These are phyloP conservation scores for Zeus faber DNA, from an alignment of 2,113 vertebrate species.

Conservation along the genomic window DNA sequence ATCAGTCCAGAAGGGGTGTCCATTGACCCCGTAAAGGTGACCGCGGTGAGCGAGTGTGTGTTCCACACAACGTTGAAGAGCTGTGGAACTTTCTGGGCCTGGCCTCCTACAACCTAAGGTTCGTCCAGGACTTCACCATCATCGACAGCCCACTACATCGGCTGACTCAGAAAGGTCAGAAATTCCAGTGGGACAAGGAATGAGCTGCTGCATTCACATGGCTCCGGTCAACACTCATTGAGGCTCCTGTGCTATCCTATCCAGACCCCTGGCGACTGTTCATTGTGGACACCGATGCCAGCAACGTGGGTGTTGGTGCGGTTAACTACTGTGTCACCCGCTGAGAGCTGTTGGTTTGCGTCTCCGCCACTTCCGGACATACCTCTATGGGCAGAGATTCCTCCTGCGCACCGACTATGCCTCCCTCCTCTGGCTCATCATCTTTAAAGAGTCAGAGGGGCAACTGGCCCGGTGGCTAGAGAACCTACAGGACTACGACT, in stretches of 20 bases:
- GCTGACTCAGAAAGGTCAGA: too few relatives aligned
- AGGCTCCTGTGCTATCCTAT: too few relatives aligned
- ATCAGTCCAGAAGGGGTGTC: neutral
- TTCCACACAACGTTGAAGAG: too few relatives aligned
- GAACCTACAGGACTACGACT: neutral
- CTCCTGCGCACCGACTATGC: too few relatives aligned
- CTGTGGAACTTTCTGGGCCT: too few relatives aligned
- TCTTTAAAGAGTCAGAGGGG: conserved; percentile 12
- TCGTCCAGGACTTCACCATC: neutral
- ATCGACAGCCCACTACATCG: conserved; percentile 2
- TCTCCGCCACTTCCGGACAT: conserved; percentile 8
- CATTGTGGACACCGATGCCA: too few relatives aligned
- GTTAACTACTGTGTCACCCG: conserved; percentile 15
- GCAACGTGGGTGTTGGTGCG: neutral
- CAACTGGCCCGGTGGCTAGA: conserved; percentile 1
- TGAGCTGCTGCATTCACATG: too few relatives aligned
- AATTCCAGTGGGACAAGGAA: too few relatives aligned
- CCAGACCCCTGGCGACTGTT: too few relatives aligned
- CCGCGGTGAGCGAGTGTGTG: neutral
- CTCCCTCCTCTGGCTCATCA: conserved; percentile 11
- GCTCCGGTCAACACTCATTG: too few relatives aligned
- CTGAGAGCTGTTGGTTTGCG: neutral
- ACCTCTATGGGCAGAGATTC: too few relatives aligned
- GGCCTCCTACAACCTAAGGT: neutral
- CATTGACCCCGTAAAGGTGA: neutral